Evolutionary conservation across 2,888 invertebrate genomes (phyloP), one percentile per base, ranked within the genome.

Genomic region (Oligia fasciuncula): DNA sequence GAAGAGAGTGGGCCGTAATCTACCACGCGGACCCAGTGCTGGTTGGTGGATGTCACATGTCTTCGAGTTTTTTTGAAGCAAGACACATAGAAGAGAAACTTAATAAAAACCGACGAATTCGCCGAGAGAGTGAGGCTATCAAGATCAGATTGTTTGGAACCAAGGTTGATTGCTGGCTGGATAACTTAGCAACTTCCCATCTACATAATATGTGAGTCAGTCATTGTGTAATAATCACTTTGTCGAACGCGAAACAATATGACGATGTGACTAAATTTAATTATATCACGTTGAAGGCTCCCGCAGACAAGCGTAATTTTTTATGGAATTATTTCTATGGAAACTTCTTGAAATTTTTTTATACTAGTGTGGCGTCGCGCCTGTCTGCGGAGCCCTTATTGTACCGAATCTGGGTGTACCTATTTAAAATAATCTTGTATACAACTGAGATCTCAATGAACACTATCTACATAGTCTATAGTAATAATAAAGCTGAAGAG

Each of bases 111-210:
- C 17, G n/a, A 17, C 49, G 57, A 70, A 84, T 73, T 81, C 66
- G 57, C 73, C 77, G 73, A 86, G 86, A 86, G 87, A 80, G 79
- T 81, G 76, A 86, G 85, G 80, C 62, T 70, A 86, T 84, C 78
- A 65, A 77, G 79, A 62, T 29, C 29, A 80, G 84, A 81, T 84
- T 74, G 84, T 79, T 74, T 77, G 60, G 57, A 14, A 66, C 77
- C 86, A 86, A 85, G 86, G 88, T 63, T 79, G 77, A 79, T 82
- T 4, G 19, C 19, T 62, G 54, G 29, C 68, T 74, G 73, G 73
- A 85, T 77, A 78, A 75, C 65, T 70, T 46, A 62, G 70, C 73
- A 75, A 83, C 84, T 66, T 77, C 73, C 68, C 77, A 84, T 72
- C 73, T 51, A 46, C 65, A 72, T 78, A 72, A 63, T 79, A 84